Base-by-base conservation (phyloP, 2,888 invertebrate genomes). In the Platycheirus albimanus region DNA sequence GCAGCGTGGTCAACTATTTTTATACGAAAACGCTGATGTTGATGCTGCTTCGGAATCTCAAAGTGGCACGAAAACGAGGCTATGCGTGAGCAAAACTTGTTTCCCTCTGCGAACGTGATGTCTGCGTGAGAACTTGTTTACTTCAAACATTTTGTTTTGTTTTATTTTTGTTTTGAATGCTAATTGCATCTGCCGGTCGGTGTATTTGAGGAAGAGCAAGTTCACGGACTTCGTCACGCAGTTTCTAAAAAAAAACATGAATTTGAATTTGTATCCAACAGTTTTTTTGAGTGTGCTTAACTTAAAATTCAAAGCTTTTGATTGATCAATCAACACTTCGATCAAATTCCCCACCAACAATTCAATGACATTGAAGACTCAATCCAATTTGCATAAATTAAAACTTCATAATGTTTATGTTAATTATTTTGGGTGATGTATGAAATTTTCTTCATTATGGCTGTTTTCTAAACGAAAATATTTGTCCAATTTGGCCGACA, bases 61-160 rank as follows among this genome's bases (percentile, higher is more conserved):
- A 19, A 19, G 30, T 33, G 30, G 30, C 17, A 41, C 43, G 33
- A 64, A 36, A 51, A 47, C 20, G 8, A 15, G 17, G 11, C 13
- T 43, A 38, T 47, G 66, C 66, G 41, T 58, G 49, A 75, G 41
- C 8, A n/a, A 13, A 36, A 10, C 15, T 28, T 61, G 56, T n/a
- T 45, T 24, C 19, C 43, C 30, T 15, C 17, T 28, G n/a, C 20
- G n/a, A 24, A 51, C 56, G 56, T 41, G 63, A 41, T 41, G 15
- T 58, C 30, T 61, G 52, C 52, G 45, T 61, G 51, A 54, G 72
- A 67, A 74, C 74, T 72, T 67, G 66, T 47, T 72, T 63, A 56
- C 30, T 17, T 15, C 17, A 13, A 51, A 36, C 19, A 33, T 54
- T 8, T 4, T 19, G 7, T 51, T 47, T 47, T 36, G 11, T 64